A percentile compares a stretch with the other conserved stretches of the same genome.
Evolutionary conservation across 2,888 invertebrate species (phyloP).

Genomic region (Drosophila percnosoma): DNA sequence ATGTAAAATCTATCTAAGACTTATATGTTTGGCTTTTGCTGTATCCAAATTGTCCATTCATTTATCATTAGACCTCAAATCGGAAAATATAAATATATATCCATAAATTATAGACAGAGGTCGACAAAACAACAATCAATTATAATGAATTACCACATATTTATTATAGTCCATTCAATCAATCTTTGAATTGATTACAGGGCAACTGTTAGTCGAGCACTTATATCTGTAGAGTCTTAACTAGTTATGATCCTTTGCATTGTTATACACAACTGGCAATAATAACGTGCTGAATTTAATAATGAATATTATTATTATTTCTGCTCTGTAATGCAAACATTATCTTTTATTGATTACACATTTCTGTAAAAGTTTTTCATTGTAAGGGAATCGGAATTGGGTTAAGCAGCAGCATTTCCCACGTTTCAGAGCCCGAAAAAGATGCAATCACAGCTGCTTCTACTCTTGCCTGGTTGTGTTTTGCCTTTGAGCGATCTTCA

Average conservation of each 20-base stretch:
- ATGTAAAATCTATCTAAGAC: background rate
- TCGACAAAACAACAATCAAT: background rate
- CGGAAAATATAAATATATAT: background rate
- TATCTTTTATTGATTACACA: constrained; percentile 23
- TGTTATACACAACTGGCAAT: constrained; percentile 45
- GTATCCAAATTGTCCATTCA: background rate
- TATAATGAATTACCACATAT: background rate
- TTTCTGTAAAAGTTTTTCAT: background rate
- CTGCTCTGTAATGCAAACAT: background rate
- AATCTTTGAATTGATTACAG: background rate
- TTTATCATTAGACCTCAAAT: background rate
- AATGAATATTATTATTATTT: constrained; percentile 30
- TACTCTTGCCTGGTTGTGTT: constrained; percentile 18
- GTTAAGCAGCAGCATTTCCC: constrained; percentile 58
- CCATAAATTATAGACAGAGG: background rate
- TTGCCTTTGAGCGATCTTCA: constrained; percentile 21
- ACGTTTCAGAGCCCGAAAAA: constrained; percentile 34
- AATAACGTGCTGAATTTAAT: constrained; percentile 43
- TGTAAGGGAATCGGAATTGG: constrained; percentile 47
- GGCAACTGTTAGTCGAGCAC: constrained; percentile 8
- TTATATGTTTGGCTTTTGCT: background rate
- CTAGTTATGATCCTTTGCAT: constrained; percentile 4
- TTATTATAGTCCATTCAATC: background rate
- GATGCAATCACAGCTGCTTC: constrained; percentile 37
- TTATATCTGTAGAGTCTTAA: too few relatives aligned